Evolutionary conservation across 2,797 vertebrate species (phyloP).

Genomic region (Agapornis canus): DNA sequence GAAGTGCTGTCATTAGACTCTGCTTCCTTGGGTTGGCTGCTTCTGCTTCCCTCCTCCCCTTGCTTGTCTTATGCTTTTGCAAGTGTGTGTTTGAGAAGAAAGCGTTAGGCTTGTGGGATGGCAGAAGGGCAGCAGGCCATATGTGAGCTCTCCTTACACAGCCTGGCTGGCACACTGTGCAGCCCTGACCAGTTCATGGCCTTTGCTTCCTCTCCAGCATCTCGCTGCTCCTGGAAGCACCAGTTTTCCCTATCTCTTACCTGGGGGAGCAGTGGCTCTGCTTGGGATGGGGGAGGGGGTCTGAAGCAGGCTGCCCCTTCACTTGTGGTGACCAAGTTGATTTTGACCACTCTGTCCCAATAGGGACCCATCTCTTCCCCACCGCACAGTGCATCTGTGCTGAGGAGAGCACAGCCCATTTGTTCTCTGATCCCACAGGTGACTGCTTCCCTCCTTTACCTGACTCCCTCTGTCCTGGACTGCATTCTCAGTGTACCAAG

Average conservation of each 20-base stretch:
- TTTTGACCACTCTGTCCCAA: neutral
- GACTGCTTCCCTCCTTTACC: neutral
- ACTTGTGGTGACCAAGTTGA: neutral
- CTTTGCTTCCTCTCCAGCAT: neutral
- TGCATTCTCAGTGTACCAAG: neutral
- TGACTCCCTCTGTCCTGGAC: neutral
- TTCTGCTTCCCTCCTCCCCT: neutral
- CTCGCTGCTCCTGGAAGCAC: neutral
- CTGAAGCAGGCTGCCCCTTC: neutral
- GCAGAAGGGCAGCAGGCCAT: neutral
- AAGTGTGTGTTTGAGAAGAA: neutral
- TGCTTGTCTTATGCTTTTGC: neutral
- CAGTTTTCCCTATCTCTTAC: neutral
- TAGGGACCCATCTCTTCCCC: neutral
- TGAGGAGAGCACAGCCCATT: neutral
- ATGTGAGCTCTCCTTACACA: fast-evolving
- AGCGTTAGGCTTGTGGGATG: neutral
- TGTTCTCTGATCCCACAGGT: neutral
- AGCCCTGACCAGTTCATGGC: neutral
- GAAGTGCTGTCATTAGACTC: neutral
- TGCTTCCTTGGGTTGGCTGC: neutral
- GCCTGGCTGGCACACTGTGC: neutral
- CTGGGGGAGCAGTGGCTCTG: neutral
- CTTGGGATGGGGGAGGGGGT: neutral
- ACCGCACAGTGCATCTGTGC: fast-evolving